Percentiles rank a stretch among this genome's conserved stretches.
These are phyloP conservation scores for Patella caerulea DNA, from an alignment of 2,888 invertebrate species.

Conservation along the genomic window DNA sequence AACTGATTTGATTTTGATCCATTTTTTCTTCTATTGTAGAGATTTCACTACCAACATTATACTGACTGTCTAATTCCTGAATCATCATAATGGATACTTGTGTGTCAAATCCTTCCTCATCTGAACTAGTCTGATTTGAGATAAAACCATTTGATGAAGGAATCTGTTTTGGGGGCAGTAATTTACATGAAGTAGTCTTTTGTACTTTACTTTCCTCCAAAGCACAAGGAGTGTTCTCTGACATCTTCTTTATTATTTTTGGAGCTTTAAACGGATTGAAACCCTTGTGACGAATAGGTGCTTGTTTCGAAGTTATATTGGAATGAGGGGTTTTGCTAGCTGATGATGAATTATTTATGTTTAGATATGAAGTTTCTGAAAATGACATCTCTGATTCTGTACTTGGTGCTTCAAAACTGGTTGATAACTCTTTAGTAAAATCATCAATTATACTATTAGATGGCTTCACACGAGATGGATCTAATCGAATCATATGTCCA, in stretches of 20 bases:
- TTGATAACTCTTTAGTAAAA: neutral
- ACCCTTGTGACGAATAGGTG: conserved; percentile 48
- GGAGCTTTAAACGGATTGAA: conserved; percentile 58
- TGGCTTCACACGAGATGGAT: neutral
- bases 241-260: conserved; percentile 23
- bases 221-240: neutral
- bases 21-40: neutral
- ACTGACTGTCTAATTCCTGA: conserved; percentile 14
- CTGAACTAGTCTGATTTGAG: neutral
- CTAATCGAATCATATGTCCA: neutral
- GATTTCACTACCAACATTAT: neutral
- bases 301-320: no score
- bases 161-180: neutral
- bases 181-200: neutral
- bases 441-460: neutral
- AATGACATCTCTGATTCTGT: no score
- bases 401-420: no score
- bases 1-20: neutral
- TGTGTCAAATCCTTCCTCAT: neutral
- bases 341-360: no score
- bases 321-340: no score
- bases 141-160: neutral
- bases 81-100: conserved; percentile 26
- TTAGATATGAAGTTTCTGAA: no score
- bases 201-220: neutral